Evolutionary conservation across 64 coral and sea anemone genomes (phyloP).

Genomic region (Dendrophyllia cribrosa): DNA sequence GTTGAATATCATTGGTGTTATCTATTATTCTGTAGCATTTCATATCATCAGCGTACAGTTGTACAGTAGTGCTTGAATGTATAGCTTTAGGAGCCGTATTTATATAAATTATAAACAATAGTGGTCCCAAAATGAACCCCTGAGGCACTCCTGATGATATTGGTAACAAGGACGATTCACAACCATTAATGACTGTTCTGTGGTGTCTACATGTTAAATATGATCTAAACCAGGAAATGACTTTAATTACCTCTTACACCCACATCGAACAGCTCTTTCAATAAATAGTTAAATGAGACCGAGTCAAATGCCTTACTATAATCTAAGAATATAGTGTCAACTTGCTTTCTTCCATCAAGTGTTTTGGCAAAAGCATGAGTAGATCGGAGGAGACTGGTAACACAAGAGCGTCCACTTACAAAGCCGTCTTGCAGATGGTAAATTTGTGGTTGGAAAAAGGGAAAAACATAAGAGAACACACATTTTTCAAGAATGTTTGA

Average conservation of each 20-base stretch:
- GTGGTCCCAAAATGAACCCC: background rate
- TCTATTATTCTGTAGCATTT: background rate
- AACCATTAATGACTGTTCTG: background rate
- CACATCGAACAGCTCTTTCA: slow-evolving; percentile 42
- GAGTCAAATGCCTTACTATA: slow-evolving; percentile 15
- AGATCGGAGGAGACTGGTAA: slow-evolving; percentile 42
- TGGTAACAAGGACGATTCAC: background rate
- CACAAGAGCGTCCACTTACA: slow-evolving; percentile 33
- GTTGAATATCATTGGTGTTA: background rate
- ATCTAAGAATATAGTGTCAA: too few relatives aligned
- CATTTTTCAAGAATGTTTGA: slow-evolving; percentile 35
- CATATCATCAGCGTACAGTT: background rate
- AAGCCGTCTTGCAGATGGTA: slow-evolving; percentile 24
- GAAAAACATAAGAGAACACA: slow-evolving; percentile 17
- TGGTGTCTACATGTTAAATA: background rate
- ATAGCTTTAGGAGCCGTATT: slow-evolving; percentile 1
- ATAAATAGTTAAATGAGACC: slow-evolving; percentile 23
- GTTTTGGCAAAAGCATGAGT: slow-evolving; percentile 33
- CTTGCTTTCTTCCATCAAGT: background rate
- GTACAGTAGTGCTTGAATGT: background rate
- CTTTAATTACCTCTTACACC: slow-evolving; percentile 58
- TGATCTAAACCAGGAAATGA: slow-evolving; percentile 24
- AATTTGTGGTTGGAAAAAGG: slow-evolving; percentile 31
- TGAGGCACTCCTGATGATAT: slow-evolving; percentile 20
- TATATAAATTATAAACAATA: slow-evolving; percentile 24